Evolutionary conservation across 2,888 invertebrate species (phyloP).

Genomic region (Sarcophaga variegata): DNA sequence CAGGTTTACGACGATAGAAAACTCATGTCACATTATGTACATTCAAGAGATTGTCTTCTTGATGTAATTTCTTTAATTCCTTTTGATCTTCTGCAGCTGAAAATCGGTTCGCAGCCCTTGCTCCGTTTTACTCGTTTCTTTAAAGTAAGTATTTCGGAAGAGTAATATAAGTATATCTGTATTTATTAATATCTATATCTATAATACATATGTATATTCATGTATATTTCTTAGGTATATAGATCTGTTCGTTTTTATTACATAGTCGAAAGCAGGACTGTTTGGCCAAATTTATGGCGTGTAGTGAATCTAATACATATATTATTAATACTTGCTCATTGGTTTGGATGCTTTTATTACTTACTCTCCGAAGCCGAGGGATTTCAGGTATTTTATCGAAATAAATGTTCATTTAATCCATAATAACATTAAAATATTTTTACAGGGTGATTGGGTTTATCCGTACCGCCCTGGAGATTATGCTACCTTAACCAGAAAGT

Average conservation of each 20-base stretch:
- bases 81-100: slow-evolving; percentile 92
- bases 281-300: slow-evolving; percentile 97
- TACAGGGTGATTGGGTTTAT: slow-evolving; percentile 93
- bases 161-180: background rate
- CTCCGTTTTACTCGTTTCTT: slow-evolving; percentile 94
- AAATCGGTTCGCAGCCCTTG: slow-evolving; percentile 91
- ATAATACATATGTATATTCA: slow-evolving; percentile 12
- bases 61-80: slow-evolving; percentile 93
- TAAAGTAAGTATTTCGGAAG: slow-evolving; percentile 84
- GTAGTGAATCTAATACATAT: slow-evolving; percentile 97
- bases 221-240: slow-evolving; percentile 86
- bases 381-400: slow-evolving; percentile 85
- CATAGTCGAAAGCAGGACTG: slow-evolving; percentile 97
- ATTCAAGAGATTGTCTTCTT: slow-evolving; percentile 91
- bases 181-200: background rate
- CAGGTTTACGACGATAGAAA: slow-evolving; percentile 94
- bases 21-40: slow-evolving; percentile 93
- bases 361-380: slow-evolving; percentile 95
- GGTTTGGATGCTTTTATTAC: slow-evolving; percentile 99
- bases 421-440: slow-evolving; percentile 59
- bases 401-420: slow-evolving; percentile 14
- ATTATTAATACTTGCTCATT: slow-evolving; percentile 95
- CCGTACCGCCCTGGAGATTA: slow-evolving; percentile 94
- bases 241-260: slow-evolving; percentile 96
- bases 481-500: slow-evolving; percentile 94